A percentile compares a stretch with the other conserved stretches of the same genome.
These are phyloP conservation scores for Drosophila tristis DNA, from an alignment of 1,140 invertebrate species.

Conservation along the genomic window DNA sequence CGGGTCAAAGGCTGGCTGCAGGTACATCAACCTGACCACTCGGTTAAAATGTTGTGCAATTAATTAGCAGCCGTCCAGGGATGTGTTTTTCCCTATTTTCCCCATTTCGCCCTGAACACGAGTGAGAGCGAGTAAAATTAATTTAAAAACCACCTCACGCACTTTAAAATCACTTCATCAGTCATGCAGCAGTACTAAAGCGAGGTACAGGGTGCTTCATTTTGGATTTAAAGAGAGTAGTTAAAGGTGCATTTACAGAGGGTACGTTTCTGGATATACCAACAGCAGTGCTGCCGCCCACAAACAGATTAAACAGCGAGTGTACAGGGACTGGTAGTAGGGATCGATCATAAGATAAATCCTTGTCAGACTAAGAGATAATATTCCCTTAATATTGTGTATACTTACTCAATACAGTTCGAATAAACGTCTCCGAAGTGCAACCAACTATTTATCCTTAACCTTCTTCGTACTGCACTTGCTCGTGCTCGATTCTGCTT, in stretches of 20 bases:
- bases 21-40: slow-evolving; percentile 54
- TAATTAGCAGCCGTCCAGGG: slow-evolving; percentile 49
- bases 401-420: too few relatives aligned
- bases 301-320: too few relatives aligned
- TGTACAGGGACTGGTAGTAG: too few relatives aligned
- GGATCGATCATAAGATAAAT: too few relatives aligned
- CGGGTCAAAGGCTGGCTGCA: slow-evolving; percentile 23
- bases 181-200: slow-evolving; percentile 8
- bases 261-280: too few relatives aligned
- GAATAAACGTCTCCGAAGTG: slow-evolving; percentile 14
- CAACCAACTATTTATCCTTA: slow-evolving; percentile 6
- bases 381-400: background rate
- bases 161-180: slow-evolving; percentile 50
- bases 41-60: slow-evolving; percentile 61
- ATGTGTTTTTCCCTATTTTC: too few relatives aligned
- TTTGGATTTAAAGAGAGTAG: background rate
- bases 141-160: slow-evolving; percentile 39
- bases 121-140: slow-evolving; percentile 24
- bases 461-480: slow-evolving; percentile 2
- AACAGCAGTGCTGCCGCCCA: too few relatives aligned
- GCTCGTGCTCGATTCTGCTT: slow-evolving; percentile 17
- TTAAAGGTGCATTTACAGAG: too few relatives aligned
- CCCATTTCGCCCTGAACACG: background rate
- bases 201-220: background rate
- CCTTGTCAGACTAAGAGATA: background rate